A percentile compares a stretch with the other conserved stretches of the same genome.
Evolutionary conservation across 2,797 vertebrate species (phyloP).

Genomic region (Muraenolepis orangiensis): DNA sequence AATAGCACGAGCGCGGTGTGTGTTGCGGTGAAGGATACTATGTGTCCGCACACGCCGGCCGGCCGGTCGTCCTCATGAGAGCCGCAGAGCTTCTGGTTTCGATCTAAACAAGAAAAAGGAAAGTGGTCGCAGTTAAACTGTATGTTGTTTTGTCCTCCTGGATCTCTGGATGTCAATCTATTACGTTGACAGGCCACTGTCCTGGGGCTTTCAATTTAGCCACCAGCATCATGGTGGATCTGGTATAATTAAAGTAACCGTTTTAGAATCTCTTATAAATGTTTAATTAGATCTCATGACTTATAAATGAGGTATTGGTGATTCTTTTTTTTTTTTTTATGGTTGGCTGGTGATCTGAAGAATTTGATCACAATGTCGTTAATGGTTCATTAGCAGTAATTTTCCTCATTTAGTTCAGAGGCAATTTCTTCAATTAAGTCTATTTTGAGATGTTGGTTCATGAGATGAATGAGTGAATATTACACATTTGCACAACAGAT

Average conservation of each 20-base stretch:
- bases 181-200: not conserved
- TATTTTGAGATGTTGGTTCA: not conserved
- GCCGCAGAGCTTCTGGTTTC: not conserved
- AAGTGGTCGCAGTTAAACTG: not conserved
- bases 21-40: too few species aligned
- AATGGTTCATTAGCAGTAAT: not conserved
- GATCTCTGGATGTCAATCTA: not conserved
- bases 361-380: not conserved
- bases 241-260: conserved; percentile 48
- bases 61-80: not conserved
- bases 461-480: not conserved
- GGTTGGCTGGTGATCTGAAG: not conserved
- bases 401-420: not conserved
- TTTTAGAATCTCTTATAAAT: conserved; percentile 58
- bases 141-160: not conserved
- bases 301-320: conserved; percentile 42
- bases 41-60: too few species aligned
- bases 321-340: conserved; percentile 11
- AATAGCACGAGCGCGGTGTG: conserved; percentile 20
- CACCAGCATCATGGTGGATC: conserved; percentile 39
- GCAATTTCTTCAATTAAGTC: not conserved
- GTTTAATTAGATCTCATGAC: conserved; percentile 49
- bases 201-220: conserved; percentile 24
- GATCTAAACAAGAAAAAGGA: not conserved
- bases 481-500: not conserved